A percentile compares a stretch with the other conserved stretches of the same genome.
Evolutionary conservation across 2,113 vertebrate genomes (phyloP).

Genomic region (Papio anubis): DNA sequence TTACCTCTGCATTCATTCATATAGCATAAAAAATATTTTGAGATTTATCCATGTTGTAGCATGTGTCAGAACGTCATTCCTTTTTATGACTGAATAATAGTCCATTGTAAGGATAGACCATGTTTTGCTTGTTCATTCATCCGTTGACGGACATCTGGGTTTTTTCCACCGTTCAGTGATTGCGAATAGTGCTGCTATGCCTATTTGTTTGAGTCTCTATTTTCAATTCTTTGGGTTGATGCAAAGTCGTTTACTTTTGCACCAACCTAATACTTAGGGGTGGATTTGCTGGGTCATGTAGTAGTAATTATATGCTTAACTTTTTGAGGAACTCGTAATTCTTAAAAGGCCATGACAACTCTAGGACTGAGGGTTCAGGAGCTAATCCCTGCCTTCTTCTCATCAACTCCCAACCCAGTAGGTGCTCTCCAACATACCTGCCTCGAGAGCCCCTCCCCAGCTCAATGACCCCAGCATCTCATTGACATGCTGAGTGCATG

Average conservation of each 20-base stretch:
- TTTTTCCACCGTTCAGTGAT: neutral
- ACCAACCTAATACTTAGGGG: neutral
- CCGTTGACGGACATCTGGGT: neutral
- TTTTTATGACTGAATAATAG: neutral
- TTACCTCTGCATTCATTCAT: neutral
- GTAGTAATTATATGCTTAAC: neutral
- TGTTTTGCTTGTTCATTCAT: neutral
- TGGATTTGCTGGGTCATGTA: neutral
- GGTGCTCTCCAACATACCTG: neutral
- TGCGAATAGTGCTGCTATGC: neutral
- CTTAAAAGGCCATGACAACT: neutral
- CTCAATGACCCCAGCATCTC: neutral
- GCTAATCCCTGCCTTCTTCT: neutral
- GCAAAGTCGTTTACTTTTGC: too few relatives aligned
- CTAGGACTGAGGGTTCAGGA: neutral
- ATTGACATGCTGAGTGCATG: neutral
- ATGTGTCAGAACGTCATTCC: fast-evolving
- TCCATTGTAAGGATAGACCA: fast-evolving
- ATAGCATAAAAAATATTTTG: neutral
- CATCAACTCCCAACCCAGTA: neutral
- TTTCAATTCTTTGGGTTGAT: neutral
- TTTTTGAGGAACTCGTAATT: neutral
- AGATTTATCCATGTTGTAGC: neutral
- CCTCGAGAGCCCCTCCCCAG: neutral
- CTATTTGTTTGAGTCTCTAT: neutral